Evolutionary conservation across 1,140 invertebrate species (phyloP).

Genomic region (Halotydeus destructor): DNA sequence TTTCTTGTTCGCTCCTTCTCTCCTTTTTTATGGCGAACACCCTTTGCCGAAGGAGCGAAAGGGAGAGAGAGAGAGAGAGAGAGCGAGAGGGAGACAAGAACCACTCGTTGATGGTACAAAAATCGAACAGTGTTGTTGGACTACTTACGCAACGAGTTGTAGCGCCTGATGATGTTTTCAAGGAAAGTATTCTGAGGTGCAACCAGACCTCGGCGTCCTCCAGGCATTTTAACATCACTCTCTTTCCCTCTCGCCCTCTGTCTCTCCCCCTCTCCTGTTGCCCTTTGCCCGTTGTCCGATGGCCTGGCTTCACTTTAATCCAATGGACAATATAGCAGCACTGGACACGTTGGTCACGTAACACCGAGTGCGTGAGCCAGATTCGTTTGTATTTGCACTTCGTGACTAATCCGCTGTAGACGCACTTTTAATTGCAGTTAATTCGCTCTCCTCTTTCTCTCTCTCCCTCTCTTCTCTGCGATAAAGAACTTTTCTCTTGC

Average conservation of each 20-base stretch:
- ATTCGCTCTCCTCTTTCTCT: constrained; percentile 3
- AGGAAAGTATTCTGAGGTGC: constrained; percentile 99
- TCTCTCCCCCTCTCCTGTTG: not conserved
- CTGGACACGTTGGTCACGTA: not conserved
- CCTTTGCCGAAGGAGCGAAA: not conserved
- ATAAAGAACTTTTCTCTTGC: no score
- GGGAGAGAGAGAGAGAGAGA: constrained; percentile 6
- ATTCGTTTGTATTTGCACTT: not conserved
- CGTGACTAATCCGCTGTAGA: constrained; percentile 1
- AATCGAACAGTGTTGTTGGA: no score
- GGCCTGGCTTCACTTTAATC: not conserved
- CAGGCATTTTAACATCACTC: constrained; percentile 50
- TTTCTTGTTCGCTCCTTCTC: no score
- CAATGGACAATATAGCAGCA: not conserved
- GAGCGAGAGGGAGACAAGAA: not conserved
- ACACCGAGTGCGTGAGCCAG: no score
- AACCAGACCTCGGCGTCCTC: constrained; percentile 84
- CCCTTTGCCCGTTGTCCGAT: not conserved
- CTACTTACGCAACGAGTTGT: constrained; percentile 89
- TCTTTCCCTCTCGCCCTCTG: not conserved
- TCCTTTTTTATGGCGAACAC: not conserved
- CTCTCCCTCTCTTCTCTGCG: no score
- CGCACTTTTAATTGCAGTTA: not conserved
- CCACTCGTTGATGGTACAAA: no score
- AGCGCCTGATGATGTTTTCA: constrained; percentile 93